These are phyloP conservation scores for Willowsia nigromaculata DNA, from an alignment of 2,888 invertebrate genomes.

Conservation along the genomic window DNA sequence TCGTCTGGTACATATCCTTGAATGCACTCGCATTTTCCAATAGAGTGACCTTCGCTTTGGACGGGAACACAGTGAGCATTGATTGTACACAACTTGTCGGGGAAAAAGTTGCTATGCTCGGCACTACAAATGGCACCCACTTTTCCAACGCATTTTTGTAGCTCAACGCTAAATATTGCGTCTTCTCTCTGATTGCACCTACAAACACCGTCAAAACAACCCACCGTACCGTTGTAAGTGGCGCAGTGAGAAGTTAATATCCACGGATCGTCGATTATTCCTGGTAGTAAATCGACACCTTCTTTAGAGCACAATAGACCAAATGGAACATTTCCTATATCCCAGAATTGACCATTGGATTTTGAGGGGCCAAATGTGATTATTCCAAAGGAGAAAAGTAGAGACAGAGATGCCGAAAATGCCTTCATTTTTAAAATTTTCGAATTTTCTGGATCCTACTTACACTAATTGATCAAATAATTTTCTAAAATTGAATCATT, in stretches of 20 bases:
- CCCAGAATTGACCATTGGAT: background rate
- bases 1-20: constrained; percentile 16
- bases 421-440: background rate
- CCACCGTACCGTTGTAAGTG: background rate
- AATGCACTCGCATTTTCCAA: constrained; percentile 58
- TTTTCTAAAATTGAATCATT: too few species aligned
- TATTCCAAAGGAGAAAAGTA: background rate
- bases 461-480: too few species aligned
- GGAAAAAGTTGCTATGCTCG: constrained; percentile 10
- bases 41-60: constrained; percentile 14
- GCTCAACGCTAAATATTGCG: background rate
- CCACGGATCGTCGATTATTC: background rate
- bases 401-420: background rate
- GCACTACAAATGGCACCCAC: constrained; percentile 45
- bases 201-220: background rate
- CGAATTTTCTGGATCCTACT: too few species aligned
- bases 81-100: constrained; percentile 27
- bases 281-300: background rate
- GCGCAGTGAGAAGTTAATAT: background rate
- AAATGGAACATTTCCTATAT: background rate
- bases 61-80: constrained; percentile 24
- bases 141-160: background rate
- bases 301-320: background rate
- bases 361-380: background rate
- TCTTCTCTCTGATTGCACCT: background rate